Evolutionary conservation across 1,140 invertebrate genomes (phyloP).

Genomic region (Orussus abietinus): DNA sequence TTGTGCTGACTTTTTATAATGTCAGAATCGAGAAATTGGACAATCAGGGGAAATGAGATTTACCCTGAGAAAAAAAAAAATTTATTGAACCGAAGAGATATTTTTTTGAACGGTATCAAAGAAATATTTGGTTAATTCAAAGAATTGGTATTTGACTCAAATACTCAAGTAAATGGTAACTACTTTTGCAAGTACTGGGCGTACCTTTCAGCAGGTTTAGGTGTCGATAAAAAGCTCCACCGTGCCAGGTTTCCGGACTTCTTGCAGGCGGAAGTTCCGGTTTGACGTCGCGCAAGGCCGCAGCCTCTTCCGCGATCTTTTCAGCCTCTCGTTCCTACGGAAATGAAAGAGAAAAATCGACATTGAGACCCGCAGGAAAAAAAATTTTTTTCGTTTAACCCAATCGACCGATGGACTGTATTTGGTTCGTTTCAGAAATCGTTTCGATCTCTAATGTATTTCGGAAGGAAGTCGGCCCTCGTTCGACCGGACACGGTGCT

Average conservation of each 20-base stretch:
- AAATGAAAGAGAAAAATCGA: constrained; percentile 14
- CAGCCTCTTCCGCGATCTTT: constrained; percentile 35
- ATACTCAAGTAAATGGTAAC: constrained; percentile 9
- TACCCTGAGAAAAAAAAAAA: background rate
- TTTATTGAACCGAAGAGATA: too few relatives aligned
- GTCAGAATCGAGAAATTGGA: background rate
- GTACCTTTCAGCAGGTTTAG: constrained; percentile 39
- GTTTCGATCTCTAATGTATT: constrained; percentile 5
- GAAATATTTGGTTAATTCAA: too few relatives aligned
- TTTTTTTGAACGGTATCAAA: too few relatives aligned
- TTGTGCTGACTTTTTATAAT: background rate
- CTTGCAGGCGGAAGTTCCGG: constrained; percentile 33
- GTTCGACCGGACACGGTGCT: constrained; percentile 14
- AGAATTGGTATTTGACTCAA: background rate
- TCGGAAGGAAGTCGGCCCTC: background rate
- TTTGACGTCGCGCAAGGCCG: constrained; percentile 36
- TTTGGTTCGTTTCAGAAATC: background rate
- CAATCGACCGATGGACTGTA: background rate
- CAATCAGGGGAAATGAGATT: background rate
- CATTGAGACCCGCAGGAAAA: constrained; percentile 9
- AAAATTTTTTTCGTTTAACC: constrained; percentile 3
- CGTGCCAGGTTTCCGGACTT: constrained; percentile 42
- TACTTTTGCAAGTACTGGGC: background rate
- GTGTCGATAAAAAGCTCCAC: constrained; percentile 39
- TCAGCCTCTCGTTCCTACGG: constrained; percentile 45